These are phyloP conservation scores for Channa maculata DNA, from an alignment of 2,113 vertebrate species.

Conservation along the genomic window DNA sequence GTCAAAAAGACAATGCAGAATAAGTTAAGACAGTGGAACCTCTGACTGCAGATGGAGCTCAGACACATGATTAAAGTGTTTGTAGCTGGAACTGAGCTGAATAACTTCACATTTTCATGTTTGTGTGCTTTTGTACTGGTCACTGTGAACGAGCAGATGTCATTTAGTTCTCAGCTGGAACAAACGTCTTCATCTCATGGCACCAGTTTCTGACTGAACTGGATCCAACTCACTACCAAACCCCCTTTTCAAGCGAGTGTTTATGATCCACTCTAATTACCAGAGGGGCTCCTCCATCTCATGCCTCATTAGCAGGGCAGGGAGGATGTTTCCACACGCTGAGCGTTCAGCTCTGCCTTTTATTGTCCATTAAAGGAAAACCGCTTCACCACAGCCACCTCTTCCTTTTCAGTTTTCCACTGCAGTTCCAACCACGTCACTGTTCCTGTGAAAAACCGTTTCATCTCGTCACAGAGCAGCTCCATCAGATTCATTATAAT, in stretches of 20 bases:
- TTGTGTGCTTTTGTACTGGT: no score
- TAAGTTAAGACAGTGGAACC: no score
- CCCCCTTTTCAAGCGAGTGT: background rate
- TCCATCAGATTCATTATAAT: no score
- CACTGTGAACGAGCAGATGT: background rate
- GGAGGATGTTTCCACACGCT: slow-evolving; percentile 2
- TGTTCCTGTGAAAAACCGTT: background rate
- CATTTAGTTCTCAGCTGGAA: background rate
- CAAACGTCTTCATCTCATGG: background rate
- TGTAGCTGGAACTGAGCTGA: no score
- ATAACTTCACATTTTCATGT: no score
- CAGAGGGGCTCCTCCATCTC: background rate
- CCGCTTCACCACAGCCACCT: background rate
- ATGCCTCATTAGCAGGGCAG: slow-evolving; percentile 12
- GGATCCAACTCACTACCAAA: background rate
- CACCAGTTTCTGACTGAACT: background rate
- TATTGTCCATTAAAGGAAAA: slow-evolving; percentile 14
- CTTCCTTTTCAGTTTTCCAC: slow-evolving; percentile 15
- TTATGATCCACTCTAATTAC: background rate
- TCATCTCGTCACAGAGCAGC: background rate
- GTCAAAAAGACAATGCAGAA: no score
- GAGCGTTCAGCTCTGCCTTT: background rate
- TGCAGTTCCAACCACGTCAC: slow-evolving; percentile 8
- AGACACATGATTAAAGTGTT: no score
- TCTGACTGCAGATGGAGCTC: no score